phyloP scores from a whole-genome alignment of 2,113 vertebrate species.

The Xiphophorus hellerii region DNA sequence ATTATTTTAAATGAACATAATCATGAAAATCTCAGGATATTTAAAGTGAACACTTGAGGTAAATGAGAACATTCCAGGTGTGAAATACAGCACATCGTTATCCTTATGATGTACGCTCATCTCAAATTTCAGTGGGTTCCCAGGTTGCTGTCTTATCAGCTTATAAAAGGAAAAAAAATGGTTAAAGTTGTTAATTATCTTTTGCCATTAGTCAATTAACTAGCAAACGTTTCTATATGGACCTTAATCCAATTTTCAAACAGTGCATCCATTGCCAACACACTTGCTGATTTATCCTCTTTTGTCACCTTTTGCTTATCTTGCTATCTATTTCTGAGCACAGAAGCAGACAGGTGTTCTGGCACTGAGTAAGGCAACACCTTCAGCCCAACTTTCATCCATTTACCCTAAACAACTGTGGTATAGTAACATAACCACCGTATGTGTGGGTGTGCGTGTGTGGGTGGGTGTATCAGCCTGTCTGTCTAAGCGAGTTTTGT shows the following conservation, averaged over 20 bases:
- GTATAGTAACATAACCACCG: conserved; percentile 67
- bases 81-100: not conserved
- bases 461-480: not conserved
- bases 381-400: conserved; percentile 58
- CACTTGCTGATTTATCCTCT: conserved; percentile 47
- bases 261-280: conserved; percentile 22
- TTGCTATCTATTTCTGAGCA: conserved; percentile 41
- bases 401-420: conserved; percentile 73
- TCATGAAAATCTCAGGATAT: not conserved
- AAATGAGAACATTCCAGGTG: not conserved
- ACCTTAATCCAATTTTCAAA: conserved; percentile 11
- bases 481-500: conserved; percentile 53
- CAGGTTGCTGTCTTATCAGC: not conserved
- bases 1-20: not conserved
- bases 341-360: conserved; percentile 65
- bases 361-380: conserved; percentile 68
- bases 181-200: not conserved
- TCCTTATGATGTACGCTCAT: not conserved
- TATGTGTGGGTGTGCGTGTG: conserved; percentile 21
- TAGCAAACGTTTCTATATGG: not conserved
- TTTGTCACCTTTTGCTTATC: conserved; percentile 62
- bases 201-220: conserved; percentile 4
- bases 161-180: not conserved
- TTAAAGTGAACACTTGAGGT: not conserved
- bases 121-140: not conserved